Evolutionary conservation across 2,888 invertebrate species (phyloP).

Genomic region (Thecocarcelia acutangulata): DNA sequence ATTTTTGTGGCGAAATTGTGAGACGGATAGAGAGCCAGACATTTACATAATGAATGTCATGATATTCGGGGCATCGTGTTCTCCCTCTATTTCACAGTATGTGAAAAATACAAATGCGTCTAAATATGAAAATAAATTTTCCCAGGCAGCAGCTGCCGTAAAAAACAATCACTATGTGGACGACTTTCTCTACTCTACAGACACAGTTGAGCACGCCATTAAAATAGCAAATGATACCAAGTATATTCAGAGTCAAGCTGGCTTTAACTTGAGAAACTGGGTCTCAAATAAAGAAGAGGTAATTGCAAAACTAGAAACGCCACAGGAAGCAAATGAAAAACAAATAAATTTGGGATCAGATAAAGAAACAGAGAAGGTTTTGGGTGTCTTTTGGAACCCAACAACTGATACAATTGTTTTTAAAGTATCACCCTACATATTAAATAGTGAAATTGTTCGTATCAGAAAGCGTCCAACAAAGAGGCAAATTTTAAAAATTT

Average conservation of each 20-base stretch:
- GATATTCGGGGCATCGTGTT: no score
- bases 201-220: slow-evolving; percentile 68
- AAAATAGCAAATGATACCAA: slow-evolving; percentile 58
- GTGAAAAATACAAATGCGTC: no score
- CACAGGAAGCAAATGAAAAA: slow-evolving; percentile 11
- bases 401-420: slow-evolving; percentile 38
- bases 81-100: no score
- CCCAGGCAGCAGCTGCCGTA: no score
- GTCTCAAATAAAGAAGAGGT: slow-evolving; percentile 68
- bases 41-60: no score
- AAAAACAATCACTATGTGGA: no score
- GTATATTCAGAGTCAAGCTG: slow-evolving; percentile 55
- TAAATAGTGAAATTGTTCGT: slow-evolving; percentile 39
- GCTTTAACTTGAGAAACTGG: slow-evolving; percentile 70
- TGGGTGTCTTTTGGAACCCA: slow-evolving; percentile 59
- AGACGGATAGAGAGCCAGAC: no score
- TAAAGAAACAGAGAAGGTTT: slow-evolving; percentile 42
- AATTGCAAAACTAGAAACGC: slow-evolving; percentile 10
- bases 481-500: slow-evolving; percentile 51
- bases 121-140: no score
- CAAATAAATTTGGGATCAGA: slow-evolving; percentile 17
- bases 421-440: slow-evolving; percentile 45
- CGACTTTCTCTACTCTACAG: slow-evolving; percentile 71
- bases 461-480: slow-evolving; percentile 51
- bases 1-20: no score